These are phyloP conservation scores for Ranitomeya variabilis DNA, from an alignment of 2,113 vertebrate genomes.

Conservation along the genomic window DNA sequence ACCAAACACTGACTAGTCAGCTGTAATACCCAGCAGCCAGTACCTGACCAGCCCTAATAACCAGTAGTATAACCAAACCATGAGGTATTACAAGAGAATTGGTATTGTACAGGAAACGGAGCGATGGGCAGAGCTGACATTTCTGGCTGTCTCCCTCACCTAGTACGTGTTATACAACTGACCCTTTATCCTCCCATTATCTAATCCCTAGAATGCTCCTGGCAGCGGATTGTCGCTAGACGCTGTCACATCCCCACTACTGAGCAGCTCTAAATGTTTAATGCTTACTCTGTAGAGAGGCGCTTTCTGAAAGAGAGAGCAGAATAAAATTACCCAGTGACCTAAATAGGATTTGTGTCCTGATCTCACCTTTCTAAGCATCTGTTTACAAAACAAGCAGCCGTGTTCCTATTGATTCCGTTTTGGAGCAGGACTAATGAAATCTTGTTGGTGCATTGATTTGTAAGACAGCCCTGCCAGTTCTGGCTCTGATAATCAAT, in stretches of 20 bases:
- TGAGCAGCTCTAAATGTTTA: slow-evolving; percentile 60
- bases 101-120: neutral
- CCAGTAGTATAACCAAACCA: no score
- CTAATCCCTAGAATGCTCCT: slow-evolving; percentile 6
- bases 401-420: slow-evolving; percentile 40
- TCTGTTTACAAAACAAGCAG: slow-evolving; percentile 49
- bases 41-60: no score
- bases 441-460: slow-evolving; percentile 54
- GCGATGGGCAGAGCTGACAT: neutral
- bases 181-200: slow-evolving; percentile 21
- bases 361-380: slow-evolving; percentile 65
- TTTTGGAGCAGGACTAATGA: slow-evolving; percentile 36
- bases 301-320: slow-evolving; percentile 17
- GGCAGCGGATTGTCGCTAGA: slow-evolving; percentile 5
- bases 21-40: no score
- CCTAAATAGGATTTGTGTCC: slow-evolving; percentile 65
- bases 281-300: slow-evolving; percentile 55
- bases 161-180: neutral
- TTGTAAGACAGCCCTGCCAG: slow-evolving; percentile 45
- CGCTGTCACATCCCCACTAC: neutral
- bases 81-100: no score
- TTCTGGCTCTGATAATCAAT: slow-evolving; percentile 38
- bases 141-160: neutral
- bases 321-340: slow-evolving; percentile 66
- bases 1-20: no score